Evolutionary conservation across 2,888 invertebrate genomes (phyloP), one percentile per base, ranked within the genome.

Genomic region (Tuta absoluta): DNA sequence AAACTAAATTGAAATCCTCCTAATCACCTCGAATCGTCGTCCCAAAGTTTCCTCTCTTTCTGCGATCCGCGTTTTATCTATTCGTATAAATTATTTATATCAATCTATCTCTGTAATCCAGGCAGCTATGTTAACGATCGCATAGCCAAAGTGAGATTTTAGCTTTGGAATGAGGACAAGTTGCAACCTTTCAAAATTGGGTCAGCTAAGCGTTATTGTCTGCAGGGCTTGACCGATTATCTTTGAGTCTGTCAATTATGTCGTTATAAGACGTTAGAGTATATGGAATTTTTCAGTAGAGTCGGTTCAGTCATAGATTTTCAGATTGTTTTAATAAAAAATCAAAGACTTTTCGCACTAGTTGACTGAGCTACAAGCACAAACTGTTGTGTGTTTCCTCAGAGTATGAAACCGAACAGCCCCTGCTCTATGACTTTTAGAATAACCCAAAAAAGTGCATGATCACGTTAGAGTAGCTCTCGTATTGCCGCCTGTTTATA

Each of bases 141-240:
- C 21, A 69, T 67, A 72, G 68, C 72, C 33, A 19, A 17, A 61
- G 48, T 33, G 71, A 77, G 72, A 80, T 79, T 81, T 79, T 70
- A 79, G 77, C 71, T 77, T 70, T 33, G 75, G 75, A 88, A 86
- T 84, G 81, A 81, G 87, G 80, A 78, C 88, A 84, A 84, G 80
- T 82, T 82, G 80, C 82, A 87, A 84, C 85, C 84, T 84, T 86
- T 79, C 69, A 68, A 75, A 89, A 86, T 86, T 82, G 72, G 88
- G 88, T 87, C 87, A 85, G 80, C 76, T 75, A 77, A 82, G 79
- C 78, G 77, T 72, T 72, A 76, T 76, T 58, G 38, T 56, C 56
- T 56, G 56, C 56, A 56, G 14, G 28, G 24, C 56, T 56, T 56
- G 56, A 56, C 56, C 56, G 56, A 80, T 80, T 72, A 75, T 72